These are phyloP conservation scores for Tiphia femorata DNA, from an alignment of 2,888 invertebrate genomes.

Conservation along the genomic window DNA sequence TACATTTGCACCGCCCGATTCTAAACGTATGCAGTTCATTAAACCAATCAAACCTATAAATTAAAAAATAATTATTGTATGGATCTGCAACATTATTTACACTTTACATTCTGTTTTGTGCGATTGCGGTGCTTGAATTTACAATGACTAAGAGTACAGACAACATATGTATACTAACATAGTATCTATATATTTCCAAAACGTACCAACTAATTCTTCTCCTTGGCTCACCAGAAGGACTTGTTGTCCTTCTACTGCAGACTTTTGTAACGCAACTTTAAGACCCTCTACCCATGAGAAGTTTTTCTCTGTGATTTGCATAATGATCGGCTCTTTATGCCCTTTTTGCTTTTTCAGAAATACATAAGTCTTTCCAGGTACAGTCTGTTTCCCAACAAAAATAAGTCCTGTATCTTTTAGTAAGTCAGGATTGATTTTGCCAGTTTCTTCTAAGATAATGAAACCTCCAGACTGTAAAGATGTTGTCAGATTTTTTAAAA, in stretches of 20 bases:
- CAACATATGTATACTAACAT: not conserved
- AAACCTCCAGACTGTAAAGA: conserved; percentile 80
- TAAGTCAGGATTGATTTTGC: conserved; percentile 44
- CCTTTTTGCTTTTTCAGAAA: conserved; percentile 75
- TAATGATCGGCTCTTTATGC: conserved; percentile 69
- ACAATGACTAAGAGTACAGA: too few species aligned
- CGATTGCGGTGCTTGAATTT: too few species aligned
- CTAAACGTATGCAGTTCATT: conserved; percentile 89
- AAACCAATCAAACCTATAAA: conserved; percentile 86
- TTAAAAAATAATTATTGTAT: too few species aligned
- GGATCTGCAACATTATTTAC: too few species aligned
- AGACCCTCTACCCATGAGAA: conserved; percentile 87
- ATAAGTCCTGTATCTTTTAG: conserved; percentile 69
- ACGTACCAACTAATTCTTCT: conserved; percentile 70
- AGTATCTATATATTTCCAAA: not conserved
- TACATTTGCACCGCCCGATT: conserved; percentile 85
- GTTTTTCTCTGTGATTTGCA: conserved; percentile 78
- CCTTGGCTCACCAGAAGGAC: conserved; percentile 80
- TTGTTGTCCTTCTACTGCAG: conserved; percentile 74
- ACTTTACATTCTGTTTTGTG: too few species aligned
- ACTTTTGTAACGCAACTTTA: conserved; percentile 80
- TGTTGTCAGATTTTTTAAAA: conserved; percentile 73
- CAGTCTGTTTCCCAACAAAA: conserved; percentile 75
- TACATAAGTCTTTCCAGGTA: conserved; percentile 76
- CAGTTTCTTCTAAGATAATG: conserved; percentile 80